Conservation (phyloP, 2,888 invertebrate genomes). For the Drosophila suboccidentalis region DNA sequence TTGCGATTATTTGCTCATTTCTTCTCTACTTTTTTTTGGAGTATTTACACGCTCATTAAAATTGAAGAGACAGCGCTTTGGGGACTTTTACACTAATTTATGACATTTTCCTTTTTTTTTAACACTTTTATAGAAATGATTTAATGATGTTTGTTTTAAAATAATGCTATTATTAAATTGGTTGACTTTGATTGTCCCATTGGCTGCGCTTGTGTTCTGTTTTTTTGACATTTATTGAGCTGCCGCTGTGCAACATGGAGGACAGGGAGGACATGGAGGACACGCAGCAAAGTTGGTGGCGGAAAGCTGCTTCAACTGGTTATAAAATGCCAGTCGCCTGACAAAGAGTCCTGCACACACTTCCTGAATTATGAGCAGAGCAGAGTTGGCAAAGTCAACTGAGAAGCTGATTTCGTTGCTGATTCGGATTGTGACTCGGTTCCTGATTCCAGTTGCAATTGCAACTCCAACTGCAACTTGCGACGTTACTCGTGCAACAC, state of each 20-base stretch:
- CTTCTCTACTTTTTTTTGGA: slow-evolving; percentile 6
- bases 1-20: slow-evolving; percentile 34
- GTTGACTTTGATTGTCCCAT: slow-evolving; percentile 13
- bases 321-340: slow-evolving; percentile 70
- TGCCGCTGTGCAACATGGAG: slow-evolving; percentile 30
- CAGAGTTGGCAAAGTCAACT: slow-evolving; percentile 52
- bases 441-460: slow-evolving; percentile 65
- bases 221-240: slow-evolving; percentile 76
- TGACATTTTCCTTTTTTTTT: background rate
- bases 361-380: slow-evolving; percentile 77
- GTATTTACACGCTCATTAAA: slow-evolving; percentile 68
- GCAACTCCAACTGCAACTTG: slow-evolving; percentile 35
- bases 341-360: slow-evolving; percentile 66
- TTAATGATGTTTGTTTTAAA: slow-evolving; percentile 59
- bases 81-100: slow-evolving; percentile 9
- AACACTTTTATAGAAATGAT: slow-evolving; percentile 21
- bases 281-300: slow-evolving; percentile 8
- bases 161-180: slow-evolving; percentile 49
- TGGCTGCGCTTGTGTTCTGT: slow-evolving; percentile 12
- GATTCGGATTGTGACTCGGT: slow-evolving; percentile 20
- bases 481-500: slow-evolving; percentile 56
- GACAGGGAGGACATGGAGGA: background rate
- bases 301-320: slow-evolving; percentile 53
- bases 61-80: slow-evolving; percentile 28
- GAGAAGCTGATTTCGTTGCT: slow-evolving; percentile 20